Percentiles rank a stretch among this genome's conserved stretches.
phyloP scores from a whole-genome alignment of 2,113 vertebrate genomes.

The Protobothrops flavoviridis region DNA sequence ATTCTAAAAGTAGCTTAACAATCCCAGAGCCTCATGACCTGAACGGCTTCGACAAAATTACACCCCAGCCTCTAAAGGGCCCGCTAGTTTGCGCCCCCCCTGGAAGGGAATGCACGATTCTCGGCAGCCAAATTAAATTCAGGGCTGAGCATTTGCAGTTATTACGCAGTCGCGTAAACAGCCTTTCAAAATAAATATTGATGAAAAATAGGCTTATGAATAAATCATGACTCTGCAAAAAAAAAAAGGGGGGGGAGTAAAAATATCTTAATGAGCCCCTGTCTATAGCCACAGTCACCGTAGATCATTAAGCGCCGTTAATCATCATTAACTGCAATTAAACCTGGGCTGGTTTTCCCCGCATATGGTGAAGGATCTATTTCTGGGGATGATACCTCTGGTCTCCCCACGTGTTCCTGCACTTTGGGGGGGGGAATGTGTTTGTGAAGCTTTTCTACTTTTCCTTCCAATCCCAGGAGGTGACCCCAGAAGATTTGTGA shows the following conservation, averaged over 20 bases:
- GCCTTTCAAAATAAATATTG: slow-evolving; percentile 21
- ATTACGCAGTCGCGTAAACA: slow-evolving; percentile 9
- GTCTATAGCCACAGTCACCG: not conserved
- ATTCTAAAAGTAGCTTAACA: not conserved
- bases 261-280: not conserved
- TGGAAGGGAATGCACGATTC: not conserved
- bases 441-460: not conserved
- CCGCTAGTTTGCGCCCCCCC: not conserved
- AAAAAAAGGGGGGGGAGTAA: not conserved
- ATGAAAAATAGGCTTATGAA: slow-evolving; percentile 26
- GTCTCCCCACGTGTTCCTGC: not conserved
- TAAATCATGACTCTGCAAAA: not conserved
- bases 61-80: not conserved
- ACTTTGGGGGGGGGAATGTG: too few species aligned
- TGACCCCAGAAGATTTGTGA: not conserved
- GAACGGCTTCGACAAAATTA: not conserved
- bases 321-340: not conserved
- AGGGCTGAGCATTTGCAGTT: not conserved
- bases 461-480: not conserved
- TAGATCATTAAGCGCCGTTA: not conserved
- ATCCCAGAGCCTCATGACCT: not conserved
- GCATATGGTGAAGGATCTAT: not conserved
- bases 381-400: not conserved
- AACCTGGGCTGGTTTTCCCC: not conserved
- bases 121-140: not conserved